Evolutionary conservation across 2,113 vertebrate species (phyloP).

Genomic region (Prietella phreatophila): DNA sequence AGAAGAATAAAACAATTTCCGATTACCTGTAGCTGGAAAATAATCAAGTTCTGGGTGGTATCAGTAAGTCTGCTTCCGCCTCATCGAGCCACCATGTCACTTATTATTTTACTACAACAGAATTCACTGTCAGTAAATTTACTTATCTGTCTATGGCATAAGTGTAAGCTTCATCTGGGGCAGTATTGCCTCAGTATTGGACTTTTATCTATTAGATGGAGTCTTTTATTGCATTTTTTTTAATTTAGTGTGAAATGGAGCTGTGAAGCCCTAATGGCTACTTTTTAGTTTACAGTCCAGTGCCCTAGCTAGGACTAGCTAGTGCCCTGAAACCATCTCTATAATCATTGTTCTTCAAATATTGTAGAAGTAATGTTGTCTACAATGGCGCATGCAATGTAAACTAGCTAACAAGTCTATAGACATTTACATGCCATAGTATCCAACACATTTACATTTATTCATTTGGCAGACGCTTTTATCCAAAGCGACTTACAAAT

Average conservation of each 20-base stretch:
- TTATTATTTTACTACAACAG: background rate
- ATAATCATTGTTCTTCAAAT: background rate
- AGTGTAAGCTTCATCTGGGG: background rate
- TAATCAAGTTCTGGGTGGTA: background rate
- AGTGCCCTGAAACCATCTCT: background rate
- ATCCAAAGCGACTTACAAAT: too few species aligned
- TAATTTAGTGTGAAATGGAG: background rate
- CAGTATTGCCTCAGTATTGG: background rate
- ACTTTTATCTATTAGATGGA: background rate
- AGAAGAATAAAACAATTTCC: background rate
- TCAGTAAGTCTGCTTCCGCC: background rate
- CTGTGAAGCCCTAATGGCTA: background rate
- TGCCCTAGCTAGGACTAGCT: background rate
- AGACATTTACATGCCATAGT: background rate
- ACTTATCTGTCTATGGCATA: background rate
- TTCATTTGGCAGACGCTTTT: too few species aligned
- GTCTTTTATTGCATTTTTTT: background rate
- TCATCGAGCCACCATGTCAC: background rate
- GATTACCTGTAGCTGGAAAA: background rate
- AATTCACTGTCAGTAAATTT: background rate
- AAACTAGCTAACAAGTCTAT: background rate
- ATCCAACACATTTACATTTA: too few species aligned
- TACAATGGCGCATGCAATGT: background rate
- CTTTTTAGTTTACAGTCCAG: background rate
- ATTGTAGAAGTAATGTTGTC: background rate